phyloP scores from a whole-genome alignment of 2,888 invertebrate genomes.

The Nesidiocoris tenuis region DNA sequence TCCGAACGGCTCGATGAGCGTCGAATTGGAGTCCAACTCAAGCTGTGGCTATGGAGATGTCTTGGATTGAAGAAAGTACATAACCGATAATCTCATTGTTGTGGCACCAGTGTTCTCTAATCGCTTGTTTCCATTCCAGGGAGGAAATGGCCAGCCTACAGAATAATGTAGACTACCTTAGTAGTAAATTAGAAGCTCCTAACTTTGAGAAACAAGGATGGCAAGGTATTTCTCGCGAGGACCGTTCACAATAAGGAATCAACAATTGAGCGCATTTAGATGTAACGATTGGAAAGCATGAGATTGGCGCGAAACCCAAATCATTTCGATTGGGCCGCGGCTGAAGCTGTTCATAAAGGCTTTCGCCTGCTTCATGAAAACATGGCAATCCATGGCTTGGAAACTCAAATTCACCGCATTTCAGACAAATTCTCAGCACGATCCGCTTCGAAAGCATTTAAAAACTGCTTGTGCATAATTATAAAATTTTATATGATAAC shows the following conservation, averaged over 20 bases:
- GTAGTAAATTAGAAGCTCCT: slow-evolving; percentile 54
- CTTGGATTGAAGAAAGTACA: background rate
- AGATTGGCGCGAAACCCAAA: background rate
- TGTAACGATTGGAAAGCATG: background rate
- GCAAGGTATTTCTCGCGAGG: slow-evolving; percentile 48
- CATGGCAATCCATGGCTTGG: no score
- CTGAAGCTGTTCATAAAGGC: no score
- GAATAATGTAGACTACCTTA: slow-evolving; percentile 72
- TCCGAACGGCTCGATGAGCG: background rate
- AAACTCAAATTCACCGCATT: no score
- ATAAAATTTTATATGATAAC: no score
- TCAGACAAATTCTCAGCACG: no score
- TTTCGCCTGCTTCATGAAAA: no score
- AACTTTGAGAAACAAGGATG: slow-evolving; percentile 52
- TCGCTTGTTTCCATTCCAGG: slow-evolving; percentile 56
- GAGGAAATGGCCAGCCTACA: slow-evolving; percentile 78
- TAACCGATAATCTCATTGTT: background rate
- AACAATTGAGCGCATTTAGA: background rate
- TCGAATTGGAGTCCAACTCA: background rate
- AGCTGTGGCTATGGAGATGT: background rate
- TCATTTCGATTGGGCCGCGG: no score
- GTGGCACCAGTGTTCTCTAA: background rate
- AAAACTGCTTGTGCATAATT: no score
- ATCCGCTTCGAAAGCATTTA: no score
- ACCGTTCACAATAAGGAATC: background rate